Evolutionary conservation across 2,797 vertebrate species (phyloP).

Genomic region (Trichosurus vulpecula): DNA sequence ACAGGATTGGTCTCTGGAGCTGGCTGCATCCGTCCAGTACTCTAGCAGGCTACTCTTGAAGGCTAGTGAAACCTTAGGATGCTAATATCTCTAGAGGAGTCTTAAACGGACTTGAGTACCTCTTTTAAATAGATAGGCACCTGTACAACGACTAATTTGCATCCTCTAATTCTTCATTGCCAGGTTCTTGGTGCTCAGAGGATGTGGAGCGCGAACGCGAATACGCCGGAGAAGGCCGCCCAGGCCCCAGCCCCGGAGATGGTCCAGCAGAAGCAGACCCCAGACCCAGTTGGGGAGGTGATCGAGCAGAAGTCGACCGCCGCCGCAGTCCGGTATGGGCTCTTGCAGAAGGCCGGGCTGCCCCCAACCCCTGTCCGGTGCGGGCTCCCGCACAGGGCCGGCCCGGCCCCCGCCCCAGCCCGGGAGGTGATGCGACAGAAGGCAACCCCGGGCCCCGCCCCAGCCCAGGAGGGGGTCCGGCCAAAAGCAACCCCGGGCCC

Average conservation of each 20-base stretch:
- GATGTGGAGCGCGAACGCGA: not conserved
- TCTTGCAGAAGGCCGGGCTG: not conserved
- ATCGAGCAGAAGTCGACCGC: not conserved
- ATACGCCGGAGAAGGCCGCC: not conserved
- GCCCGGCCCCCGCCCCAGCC: too few relatives aligned
- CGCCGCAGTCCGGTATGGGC: not conserved
- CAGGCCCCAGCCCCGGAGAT: not conserved
- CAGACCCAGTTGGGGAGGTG: not conserved
- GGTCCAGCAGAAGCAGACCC: not conserved
- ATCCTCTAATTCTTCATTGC: not conserved
- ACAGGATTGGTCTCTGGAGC: slow-evolving; percentile 1
- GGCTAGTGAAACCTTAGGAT: not conserved
- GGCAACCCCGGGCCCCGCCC: too few relatives aligned
- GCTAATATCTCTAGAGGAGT: not conserved
- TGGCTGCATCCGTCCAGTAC: not conserved
- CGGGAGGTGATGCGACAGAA: too few relatives aligned
- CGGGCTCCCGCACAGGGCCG: too few relatives aligned
- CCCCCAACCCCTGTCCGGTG: too few relatives aligned
- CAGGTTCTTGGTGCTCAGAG: not conserved
- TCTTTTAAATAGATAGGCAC: not conserved
- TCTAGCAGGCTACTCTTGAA: not conserved
- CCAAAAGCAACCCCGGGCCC: too few relatives aligned
- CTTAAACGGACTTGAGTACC: not conserved
- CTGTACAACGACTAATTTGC: not conserved
- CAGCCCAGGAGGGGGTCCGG: too few relatives aligned